Evolutionary conservation across 2,113 vertebrate genomes (phyloP), one percentile per base, ranked within the genome.

Genomic region (Delphinus delphis): DNA sequence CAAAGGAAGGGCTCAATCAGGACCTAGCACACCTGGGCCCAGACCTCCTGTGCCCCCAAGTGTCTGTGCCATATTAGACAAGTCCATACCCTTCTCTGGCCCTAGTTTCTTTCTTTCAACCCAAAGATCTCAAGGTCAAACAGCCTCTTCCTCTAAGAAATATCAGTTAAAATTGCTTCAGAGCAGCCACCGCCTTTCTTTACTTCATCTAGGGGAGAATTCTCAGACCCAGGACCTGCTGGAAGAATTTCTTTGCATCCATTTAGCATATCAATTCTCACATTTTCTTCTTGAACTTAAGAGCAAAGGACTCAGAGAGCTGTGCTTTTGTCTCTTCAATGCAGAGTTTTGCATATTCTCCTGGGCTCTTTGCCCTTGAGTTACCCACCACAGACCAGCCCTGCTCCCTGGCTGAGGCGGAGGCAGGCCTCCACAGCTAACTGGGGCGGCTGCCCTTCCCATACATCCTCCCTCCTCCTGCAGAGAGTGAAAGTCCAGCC

Each of bases 191-290:
- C 76, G 44, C 74, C 96, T 97, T 97, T 85, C 65, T 96, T 84
- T 90, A 60, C 96, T 93, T 93, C 88, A 96, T 96, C 79, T 93
- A 41, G 63, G 80, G 68, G 8, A 33, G 80, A 88, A 20, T 44
- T 83, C 93, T 95, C 90, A 87, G 93, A 87, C 85, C 67, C 68
- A 8, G 85, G 58, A 90, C 28, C 93, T 76, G 82, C 92, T 92
- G 38, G 79, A 93, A 96, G 89, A 87, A 89, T 95, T 93, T 93
- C 96, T 96, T 92, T 95, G 94, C 70, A 98, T 96, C 74, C 70
- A 38, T 92, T 98, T 98, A 97, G 94, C 96, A 97, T 97, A 97
- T 97, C 98, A 97, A 84, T 97, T 97, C 93, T 90, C 65, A 92
- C 94, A 92, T 95, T 97, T 96, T 97, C 97, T 90, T 92, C 97